Percentiles rank a stretch among this genome's conserved stretches.
phyloP scores from a whole-genome alignment of 1,140 invertebrate species.

The Drosophila elegans region DNA sequence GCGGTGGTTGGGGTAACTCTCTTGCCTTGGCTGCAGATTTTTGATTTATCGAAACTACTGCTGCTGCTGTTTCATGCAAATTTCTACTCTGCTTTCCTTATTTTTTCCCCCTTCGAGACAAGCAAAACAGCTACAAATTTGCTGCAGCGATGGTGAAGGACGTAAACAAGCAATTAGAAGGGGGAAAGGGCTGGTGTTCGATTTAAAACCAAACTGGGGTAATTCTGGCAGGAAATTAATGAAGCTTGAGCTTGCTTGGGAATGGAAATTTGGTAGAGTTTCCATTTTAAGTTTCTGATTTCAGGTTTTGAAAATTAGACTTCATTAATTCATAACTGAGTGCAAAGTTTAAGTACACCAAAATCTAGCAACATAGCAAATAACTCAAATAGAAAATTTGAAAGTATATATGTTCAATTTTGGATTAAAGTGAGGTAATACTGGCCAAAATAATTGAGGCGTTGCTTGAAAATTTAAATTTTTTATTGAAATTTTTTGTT shows the following conservation, averaged over 20 bases:
- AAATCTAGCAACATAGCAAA: too few relatives aligned
- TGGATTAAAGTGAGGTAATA: too few relatives aligned
- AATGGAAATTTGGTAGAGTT: not conserved
- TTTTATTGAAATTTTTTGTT: too few relatives aligned
- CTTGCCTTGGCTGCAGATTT: slow-evolving; percentile 57
- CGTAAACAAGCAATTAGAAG: slow-evolving; percentile 30
- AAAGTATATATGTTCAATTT: too few relatives aligned
- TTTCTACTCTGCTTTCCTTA: slow-evolving; percentile 16
- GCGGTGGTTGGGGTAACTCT: slow-evolving; percentile 9
- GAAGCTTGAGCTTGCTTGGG: not conserved
- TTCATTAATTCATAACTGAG: too few relatives aligned
- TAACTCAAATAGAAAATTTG: too few relatives aligned
- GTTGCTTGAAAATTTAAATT: too few relatives aligned
- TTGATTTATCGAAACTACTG: slow-evolving; percentile 60
- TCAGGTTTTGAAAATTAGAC: not conserved
- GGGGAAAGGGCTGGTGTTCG: not conserved
- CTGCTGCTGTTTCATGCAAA: slow-evolving; percentile 37
- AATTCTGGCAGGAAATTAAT: slow-evolving; percentile 26
- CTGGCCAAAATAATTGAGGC: too few relatives aligned
- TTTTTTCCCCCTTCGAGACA: not conserved
- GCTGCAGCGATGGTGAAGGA: not conserved
- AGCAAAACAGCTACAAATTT: slow-evolving; percentile 40
- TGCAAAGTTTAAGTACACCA: too few relatives aligned
- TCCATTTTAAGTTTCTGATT: not conserved
- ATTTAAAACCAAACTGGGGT: slow-evolving; percentile 6